Percentiles rank a stretch among this genome's conserved stretches.
These are phyloP conservation scores for Apostichopus parvimensis DNA, from an alignment of 35 echinoderm and acorn worm species.

Conservation along the genomic window DNA sequence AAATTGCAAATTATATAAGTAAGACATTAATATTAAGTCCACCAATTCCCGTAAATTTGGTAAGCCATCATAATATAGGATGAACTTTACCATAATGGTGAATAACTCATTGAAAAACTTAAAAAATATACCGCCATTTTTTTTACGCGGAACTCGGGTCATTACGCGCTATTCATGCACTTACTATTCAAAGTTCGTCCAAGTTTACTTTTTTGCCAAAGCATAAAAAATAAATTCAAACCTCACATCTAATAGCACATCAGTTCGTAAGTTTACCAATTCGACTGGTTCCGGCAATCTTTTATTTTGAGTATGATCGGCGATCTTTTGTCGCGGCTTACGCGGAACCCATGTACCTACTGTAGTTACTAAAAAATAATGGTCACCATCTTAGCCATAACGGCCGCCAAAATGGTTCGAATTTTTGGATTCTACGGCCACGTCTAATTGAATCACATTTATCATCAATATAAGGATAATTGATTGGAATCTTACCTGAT, in stretches of 20 bases:
- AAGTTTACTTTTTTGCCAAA: background rate
- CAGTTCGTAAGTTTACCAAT: background rate
- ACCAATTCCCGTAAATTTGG: background rate
- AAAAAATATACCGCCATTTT: background rate
- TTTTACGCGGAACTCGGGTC: background rate
- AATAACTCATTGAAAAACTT: background rate
- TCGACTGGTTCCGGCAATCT: background rate
- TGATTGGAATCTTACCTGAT: too few relatives aligned
- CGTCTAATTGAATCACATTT: too few relatives aligned
- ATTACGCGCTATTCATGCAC: background rate
- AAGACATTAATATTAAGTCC: background rate
- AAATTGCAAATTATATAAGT: background rate
- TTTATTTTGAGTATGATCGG: background rate
- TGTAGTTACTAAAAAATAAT: too few relatives aligned
- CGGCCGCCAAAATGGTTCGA: too few relatives aligned
- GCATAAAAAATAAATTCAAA: background rate
- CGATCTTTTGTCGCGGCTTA: background rate
- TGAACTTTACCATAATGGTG: background rate
- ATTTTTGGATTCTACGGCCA: too few relatives aligned
- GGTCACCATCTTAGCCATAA: too few relatives aligned
- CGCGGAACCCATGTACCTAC: background rate
- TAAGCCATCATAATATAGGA: background rate
- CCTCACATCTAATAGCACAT: background rate
- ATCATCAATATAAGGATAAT: too few relatives aligned
- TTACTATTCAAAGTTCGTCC: background rate